These are phyloP conservation scores for honey bee (Apis mellifera) DNA, from an alignment of 1,140 invertebrate species.

Conservation along the genomic window DNA sequence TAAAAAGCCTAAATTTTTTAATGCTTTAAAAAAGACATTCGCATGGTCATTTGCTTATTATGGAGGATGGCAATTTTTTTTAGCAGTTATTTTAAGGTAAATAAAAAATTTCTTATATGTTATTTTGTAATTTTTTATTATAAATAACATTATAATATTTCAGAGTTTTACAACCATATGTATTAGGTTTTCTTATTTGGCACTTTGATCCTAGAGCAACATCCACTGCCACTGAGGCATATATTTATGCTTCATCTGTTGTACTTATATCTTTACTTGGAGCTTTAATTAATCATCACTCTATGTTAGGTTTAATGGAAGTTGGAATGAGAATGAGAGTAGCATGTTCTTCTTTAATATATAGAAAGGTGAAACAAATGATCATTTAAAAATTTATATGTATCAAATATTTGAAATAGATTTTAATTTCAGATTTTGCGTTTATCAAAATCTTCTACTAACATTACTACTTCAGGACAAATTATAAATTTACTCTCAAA, in stretches of 20 bases:
- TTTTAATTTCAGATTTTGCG: slow-evolving; percentile 68
- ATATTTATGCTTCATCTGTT: slow-evolving; percentile 78
- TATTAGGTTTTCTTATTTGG: slow-evolving; percentile 78
- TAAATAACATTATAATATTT: not conserved
- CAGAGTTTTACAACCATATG: slow-evolving; percentile 75
- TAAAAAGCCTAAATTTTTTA: slow-evolving; percentile 73
- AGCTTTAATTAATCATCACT: slow-evolving; percentile 78
- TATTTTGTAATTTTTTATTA: not conserved
- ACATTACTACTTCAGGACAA: slow-evolving; percentile 88
- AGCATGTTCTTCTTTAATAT: slow-evolving; percentile 82
- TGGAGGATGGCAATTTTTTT: slow-evolving; percentile 65
- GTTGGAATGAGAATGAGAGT: slow-evolving; percentile 82
- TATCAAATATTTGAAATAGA: not conserved
- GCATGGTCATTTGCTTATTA: slow-evolving; percentile 66
- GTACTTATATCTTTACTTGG: slow-evolving; percentile 76
- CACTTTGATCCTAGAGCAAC: slow-evolving; percentile 78
- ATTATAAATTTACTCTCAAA: slow-evolving; percentile 94
- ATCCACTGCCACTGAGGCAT: slow-evolving; percentile 74
- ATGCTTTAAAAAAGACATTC: slow-evolving; percentile 77
- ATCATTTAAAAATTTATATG: not conserved
- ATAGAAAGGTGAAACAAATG: slow-evolving; percentile 57
- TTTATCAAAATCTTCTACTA: slow-evolving; percentile 80
- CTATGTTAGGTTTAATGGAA: slow-evolving; percentile 74
- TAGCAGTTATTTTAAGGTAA: slow-evolving; percentile 64
- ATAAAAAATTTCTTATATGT: not conserved